Conservation (phyloP, 2,888 invertebrate genomes). For the Patella depressa region DNA sequence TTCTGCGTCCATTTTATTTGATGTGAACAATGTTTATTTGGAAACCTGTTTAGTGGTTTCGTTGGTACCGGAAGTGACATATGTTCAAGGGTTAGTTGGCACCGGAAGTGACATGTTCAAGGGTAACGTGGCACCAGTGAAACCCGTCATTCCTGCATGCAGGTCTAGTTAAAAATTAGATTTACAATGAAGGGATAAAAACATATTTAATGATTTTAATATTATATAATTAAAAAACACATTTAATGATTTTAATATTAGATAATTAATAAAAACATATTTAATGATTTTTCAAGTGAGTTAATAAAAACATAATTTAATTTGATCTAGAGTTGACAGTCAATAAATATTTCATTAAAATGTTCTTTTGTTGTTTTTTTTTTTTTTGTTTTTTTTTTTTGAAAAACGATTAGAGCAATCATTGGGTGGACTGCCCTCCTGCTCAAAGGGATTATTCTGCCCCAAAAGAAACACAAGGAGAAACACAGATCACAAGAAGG, state of each 20-base stretch:
- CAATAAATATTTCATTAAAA: neutral
- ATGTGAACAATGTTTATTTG: too few species aligned
- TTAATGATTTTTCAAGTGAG: slow-evolving; percentile 6
- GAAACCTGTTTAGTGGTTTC: too few species aligned
- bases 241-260: slow-evolving; percentile 3
- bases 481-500: slow-evolving; percentile 3
- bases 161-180: slow-evolving; percentile 2
- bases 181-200: slow-evolving; percentile 6
- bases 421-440: slow-evolving; percentile 1
- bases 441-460: neutral
- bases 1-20: too few species aligned
- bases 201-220: slow-evolving; percentile 1
- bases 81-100: too few species aligned
- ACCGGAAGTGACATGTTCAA: too few species aligned
- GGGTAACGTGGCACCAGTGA: too few species aligned
- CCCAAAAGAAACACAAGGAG: slow-evolving; percentile 1
- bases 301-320: slow-evolving; percentile 6
- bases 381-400: neutral
- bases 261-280: neutral
- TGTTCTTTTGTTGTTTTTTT: slow-evolving; percentile 3
- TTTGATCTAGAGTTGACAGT: neutral
- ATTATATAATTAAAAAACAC: slow-evolving; percentile 6
- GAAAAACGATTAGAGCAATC: neutral
- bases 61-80: too few species aligned
- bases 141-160: too few species aligned